Conservation (phyloP, 2,888 invertebrate genomes). For the Chrysotoxum bicinctum region DNA sequence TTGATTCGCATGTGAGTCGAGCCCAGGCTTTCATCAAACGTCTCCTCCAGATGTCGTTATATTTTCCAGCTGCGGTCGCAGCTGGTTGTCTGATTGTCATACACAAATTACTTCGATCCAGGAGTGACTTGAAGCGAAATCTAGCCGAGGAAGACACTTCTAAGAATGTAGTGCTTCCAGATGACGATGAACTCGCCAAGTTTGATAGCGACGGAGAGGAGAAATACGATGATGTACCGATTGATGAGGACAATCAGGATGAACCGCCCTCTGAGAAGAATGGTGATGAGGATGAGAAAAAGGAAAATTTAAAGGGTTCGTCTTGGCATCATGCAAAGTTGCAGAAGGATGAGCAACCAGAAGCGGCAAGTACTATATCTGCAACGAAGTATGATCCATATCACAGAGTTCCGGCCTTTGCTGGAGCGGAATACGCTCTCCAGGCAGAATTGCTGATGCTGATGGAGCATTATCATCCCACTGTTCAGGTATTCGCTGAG, state of each 20-base stretch:
- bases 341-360: constrained; percentile 12
- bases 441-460: constrained; percentile 90
- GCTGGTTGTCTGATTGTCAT: constrained; percentile 89
- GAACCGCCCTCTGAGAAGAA: constrained; percentile 16
- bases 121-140: constrained; percentile 81
- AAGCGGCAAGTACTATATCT: constrained; percentile 75
- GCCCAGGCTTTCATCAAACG: constrained; percentile 93
- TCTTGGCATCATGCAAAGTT: constrained; percentile 79
- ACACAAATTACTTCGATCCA: constrained; percentile 84
- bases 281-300: constrained; percentile 73
- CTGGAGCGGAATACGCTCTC: constrained; percentile 88
- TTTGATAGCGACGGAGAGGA: constrained; percentile 80
- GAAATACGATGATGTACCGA: constrained; percentile 77
- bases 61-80: constrained; percentile 88
- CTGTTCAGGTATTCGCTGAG: constrained; percentile 93
- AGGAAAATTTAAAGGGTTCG: constrained; percentile 73
- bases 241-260: constrained; percentile 69
- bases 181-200: constrained; percentile 76
- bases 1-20: constrained; percentile 88
- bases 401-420: constrained; percentile 92
- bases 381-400: constrained; percentile 85
- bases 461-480: constrained; percentile 93
- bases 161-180: constrained; percentile 44
- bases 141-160: constrained; percentile 67
- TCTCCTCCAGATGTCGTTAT: constrained; percentile 86